Conservation (phyloP, 2,888 invertebrate species). For the Megamerina dolium region DNA sequence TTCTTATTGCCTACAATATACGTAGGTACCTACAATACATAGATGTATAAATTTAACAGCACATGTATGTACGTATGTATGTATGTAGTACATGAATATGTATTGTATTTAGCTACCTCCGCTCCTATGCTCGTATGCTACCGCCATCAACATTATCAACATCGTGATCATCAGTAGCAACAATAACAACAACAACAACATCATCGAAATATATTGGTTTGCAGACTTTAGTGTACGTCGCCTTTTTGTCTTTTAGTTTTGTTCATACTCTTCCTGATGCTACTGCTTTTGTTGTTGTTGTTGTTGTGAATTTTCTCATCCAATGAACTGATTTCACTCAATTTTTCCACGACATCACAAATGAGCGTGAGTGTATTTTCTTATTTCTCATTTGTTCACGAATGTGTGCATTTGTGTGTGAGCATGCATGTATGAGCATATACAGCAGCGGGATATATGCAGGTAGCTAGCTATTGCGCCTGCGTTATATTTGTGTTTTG, state of each 20-base stretch:
- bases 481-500: no score
- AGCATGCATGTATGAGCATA: background rate
- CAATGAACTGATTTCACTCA: constrained; percentile 20
- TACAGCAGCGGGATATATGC: no score
- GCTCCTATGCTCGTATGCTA: background rate
- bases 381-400: background rate
- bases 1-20: no score
- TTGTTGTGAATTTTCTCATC: constrained; percentile 7
- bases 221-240: background rate
- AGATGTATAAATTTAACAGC: no score
- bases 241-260: background rate
- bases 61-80: no score
- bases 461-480: no score
- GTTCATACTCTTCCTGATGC: background rate
- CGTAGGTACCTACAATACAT: no score
- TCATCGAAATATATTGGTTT: no score
- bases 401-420: background rate
- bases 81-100: no score
- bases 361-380: background rate
- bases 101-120: no score
- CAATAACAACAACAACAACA: constrained; percentile 3
- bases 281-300: constrained; percentile 2
- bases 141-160: background rate
- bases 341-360: constrained; percentile 12
- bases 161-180: background rate